phyloP scores from a whole-genome alignment of 2,113 vertebrate species.

The Microcebus lehilahytsara region DNA sequence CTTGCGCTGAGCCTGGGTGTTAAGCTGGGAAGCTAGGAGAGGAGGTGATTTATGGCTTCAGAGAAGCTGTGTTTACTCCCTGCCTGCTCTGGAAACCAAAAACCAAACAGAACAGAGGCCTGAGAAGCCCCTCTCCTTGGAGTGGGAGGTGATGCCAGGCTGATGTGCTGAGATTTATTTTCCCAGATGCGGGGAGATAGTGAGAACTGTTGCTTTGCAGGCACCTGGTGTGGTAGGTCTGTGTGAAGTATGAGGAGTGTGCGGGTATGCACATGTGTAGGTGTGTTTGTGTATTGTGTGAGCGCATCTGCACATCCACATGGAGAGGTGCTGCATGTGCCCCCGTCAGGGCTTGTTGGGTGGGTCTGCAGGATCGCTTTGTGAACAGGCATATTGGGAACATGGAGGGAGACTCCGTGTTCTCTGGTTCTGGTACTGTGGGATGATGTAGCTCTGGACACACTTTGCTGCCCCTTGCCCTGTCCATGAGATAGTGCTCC shows the following conservation, averaged over 20 bases:
- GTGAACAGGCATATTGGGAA: background rate
- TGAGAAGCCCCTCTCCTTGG: slow-evolving; percentile 53
- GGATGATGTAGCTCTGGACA: background rate
- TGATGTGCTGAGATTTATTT: slow-evolving; percentile 50
- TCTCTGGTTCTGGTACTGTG: background rate
- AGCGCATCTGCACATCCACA: background rate
- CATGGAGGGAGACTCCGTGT: background rate
- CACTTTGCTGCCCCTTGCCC: background rate
- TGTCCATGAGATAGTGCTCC: background rate
- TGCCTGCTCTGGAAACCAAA: slow-evolving; percentile 78
- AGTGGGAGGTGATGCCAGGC: slow-evolving; percentile 29
- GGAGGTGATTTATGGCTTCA: slow-evolving; percentile 91
- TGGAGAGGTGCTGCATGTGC: background rate
- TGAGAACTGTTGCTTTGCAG: slow-evolving; percentile 12
- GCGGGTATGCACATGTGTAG: background rate
- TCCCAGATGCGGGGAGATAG: slow-evolving; percentile 59
- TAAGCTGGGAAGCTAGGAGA: slow-evolving; percentile 84
- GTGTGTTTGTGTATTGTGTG: background rate
- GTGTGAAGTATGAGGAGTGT: background rate
- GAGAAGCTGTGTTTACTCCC: slow-evolving; percentile 89
- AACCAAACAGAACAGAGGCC: slow-evolving; percentile 68
- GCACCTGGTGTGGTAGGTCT: background rate
- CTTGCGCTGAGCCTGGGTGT: slow-evolving; percentile 80
- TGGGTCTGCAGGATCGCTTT: background rate
- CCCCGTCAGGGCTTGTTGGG: background rate